Evolutionary conservation across 2,888 invertebrate genomes (phyloP), one percentile per base, ranked within the genome.

Genomic region (Pristionchus exspectatus): DNA sequence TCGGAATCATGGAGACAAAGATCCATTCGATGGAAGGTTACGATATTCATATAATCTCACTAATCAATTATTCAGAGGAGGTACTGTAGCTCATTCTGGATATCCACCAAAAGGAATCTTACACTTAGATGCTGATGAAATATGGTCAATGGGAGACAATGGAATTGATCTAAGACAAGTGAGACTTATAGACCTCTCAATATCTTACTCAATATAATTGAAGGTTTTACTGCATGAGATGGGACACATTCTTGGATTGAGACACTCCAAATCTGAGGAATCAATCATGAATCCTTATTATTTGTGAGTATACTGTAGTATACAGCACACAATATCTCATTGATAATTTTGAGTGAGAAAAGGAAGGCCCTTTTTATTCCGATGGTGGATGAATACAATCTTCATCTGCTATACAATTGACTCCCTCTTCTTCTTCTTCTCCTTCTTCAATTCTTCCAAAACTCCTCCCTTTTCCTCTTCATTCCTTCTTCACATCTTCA

Each of bases 201-300:
- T 30, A 85, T 33, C 66, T 5, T 27, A 54, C 1, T 86, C 33
- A 50, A 14, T 56, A 2, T 44, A 14, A 7, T 54, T 91, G 10
- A 87, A 94, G 94, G 94, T 94, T 24, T 90, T 94, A 30, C 91
- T 95, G 5, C 95, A 95, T 86, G 95, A 95, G 90, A 91, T 94
- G 12, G 95, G 95, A 2, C 95, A 95, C 87, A 93, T 93, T 3
- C 90, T 95, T 5, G 95, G 95, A 33, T 86, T 95, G 24, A 85
- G 93, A 14, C 95, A 95, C 89, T 94, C 94, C 10, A 69, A 87
- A 38, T 72, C 91, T 30, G 88, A 85, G n/a, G 84, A 90, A 38
- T 92, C 95, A 0, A 92, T 95, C 21, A 95, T 95, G 95, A 93
- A 93, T 85, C 93, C 93, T 14, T 92, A 93, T 63, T 95, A 95